phyloP scores from a whole-genome alignment of 2,113 vertebrate species.

The Narcine bancroftii region DNA sequence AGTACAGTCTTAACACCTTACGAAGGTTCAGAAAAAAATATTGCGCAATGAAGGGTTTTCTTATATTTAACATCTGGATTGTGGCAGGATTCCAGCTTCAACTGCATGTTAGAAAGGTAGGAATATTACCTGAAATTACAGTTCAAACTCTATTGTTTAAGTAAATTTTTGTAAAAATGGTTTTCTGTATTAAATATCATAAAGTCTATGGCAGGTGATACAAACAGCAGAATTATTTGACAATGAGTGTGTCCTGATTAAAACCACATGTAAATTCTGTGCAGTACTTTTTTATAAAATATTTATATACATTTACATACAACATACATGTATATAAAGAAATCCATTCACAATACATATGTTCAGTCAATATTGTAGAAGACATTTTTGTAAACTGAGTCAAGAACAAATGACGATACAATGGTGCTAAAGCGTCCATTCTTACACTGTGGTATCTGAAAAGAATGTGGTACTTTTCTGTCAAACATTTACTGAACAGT shows the following conservation, averaged over 20 bases:
- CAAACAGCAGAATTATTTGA: conserved; percentile 76
- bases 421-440: conserved; percentile 21
- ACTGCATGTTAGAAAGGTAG: conserved; percentile 36
- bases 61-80: conserved; percentile 21
- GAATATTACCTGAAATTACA: conserved; percentile 19
- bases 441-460: neutral
- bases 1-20: conserved; percentile 42
- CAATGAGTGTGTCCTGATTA: conserved; percentile 71
- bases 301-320: conserved; percentile 96
- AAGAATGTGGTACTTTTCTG: conserved; percentile 19
- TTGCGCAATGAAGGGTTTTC: conserved; percentile 27
- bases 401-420: conserved; percentile 13
- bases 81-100: conserved; percentile 42
- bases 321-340: conserved; percentile 71
- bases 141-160: conserved; percentile 25
- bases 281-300: conserved; percentile 66
- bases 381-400: conserved; percentile 52
- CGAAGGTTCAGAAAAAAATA: neutral
- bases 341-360: conserved; percentile 84
- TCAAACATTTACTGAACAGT: conserved; percentile 25
- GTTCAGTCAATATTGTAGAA: conserved; percentile 78
- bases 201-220: conserved; percentile 56
- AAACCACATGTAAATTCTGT: conserved; percentile 79
- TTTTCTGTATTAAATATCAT: conserved; percentile 39
- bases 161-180: conserved; percentile 51